Conservation (phyloP, 2,797 vertebrate species). For the Brachymystax lenok region DNA sequence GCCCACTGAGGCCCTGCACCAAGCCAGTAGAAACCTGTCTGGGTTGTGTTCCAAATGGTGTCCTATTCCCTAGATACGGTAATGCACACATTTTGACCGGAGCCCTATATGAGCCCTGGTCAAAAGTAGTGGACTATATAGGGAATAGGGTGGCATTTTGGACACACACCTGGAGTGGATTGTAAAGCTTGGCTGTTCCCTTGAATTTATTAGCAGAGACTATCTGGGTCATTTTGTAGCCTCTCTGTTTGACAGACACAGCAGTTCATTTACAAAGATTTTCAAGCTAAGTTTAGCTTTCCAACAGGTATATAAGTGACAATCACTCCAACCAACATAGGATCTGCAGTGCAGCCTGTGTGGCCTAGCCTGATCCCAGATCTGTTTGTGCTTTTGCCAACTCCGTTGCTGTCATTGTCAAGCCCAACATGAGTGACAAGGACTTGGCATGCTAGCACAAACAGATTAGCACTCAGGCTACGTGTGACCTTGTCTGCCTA, state of each 20-base stretch:
- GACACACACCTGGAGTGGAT: background rate
- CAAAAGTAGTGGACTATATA: background rate
- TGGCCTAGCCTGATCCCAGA: background rate
- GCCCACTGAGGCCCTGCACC: background rate
- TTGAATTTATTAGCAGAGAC: constrained; percentile 1
- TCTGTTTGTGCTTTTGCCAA: background rate
- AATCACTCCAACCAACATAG: background rate
- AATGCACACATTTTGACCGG: too few species aligned
- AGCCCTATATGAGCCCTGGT: background rate
- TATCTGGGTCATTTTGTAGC: background rate
- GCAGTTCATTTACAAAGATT: background rate
- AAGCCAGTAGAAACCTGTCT: background rate
- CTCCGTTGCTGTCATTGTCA: background rate
- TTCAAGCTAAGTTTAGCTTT: background rate
- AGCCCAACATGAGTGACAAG: background rate
- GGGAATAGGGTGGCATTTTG: background rate
- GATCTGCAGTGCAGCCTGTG: background rate
- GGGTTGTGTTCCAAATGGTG: background rate
- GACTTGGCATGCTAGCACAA: background rate
- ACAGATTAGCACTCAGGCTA: background rate
- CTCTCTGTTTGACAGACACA: background rate
- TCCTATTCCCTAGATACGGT: too few species aligned
- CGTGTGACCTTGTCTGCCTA: constrained; percentile 27
- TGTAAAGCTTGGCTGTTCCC: background rate
- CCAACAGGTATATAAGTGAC: background rate